Evolutionary conservation across 2,888 invertebrate genomes (phyloP).

Genomic region (Lomographa bimaculata): DNA sequence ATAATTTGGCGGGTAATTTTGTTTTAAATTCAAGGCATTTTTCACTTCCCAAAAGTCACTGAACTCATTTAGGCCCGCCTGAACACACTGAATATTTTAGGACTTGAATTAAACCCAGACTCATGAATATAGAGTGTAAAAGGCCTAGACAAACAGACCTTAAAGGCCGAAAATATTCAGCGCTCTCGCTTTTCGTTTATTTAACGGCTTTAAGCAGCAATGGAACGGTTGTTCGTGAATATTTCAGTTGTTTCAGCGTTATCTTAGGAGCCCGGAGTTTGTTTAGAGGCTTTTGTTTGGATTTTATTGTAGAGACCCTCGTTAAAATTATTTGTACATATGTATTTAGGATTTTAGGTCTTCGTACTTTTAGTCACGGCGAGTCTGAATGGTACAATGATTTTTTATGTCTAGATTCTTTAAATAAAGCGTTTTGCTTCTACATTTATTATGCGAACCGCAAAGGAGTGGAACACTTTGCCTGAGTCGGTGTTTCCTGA

Average conservation of each 20-base stretch:
- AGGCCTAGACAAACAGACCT: slow-evolving; percentile 25
- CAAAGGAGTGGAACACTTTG: too few species aligned
- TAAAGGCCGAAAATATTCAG: slow-evolving; percentile 8
- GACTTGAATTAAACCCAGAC: slow-evolving; percentile 33
- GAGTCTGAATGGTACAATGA: background rate
- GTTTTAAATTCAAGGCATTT: slow-evolving; percentile 17
- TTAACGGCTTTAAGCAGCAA: slow-evolving; percentile 1
- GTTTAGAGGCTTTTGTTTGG: slow-evolving; percentile 2
- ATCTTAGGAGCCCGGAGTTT: slow-evolving; percentile 1
- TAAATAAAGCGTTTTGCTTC: too few species aligned
- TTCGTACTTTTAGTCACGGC: slow-evolving; percentile 2
- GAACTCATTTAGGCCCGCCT: slow-evolving; percentile 15
- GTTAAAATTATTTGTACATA: slow-evolving; percentile 1
- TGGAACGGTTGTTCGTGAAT: slow-evolving; percentile 8
- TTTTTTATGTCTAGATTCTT: background rate
- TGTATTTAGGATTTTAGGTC: slow-evolving; percentile 1
- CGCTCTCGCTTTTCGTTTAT: slow-evolving; percentile 2
- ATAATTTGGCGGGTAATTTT: slow-evolving; percentile 19
- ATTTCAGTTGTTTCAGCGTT: slow-evolving; percentile 14
- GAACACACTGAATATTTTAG: slow-evolving; percentile 36
- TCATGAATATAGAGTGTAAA: slow-evolving; percentile 57
- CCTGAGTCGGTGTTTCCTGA: too few species aligned
- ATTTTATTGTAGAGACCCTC: background rate
- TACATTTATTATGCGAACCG: too few species aligned
- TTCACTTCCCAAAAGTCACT: slow-evolving; percentile 22